phyloP scores from a whole-genome alignment of 2,113 vertebrate species.

The Gracilinanus agilis region DNA sequence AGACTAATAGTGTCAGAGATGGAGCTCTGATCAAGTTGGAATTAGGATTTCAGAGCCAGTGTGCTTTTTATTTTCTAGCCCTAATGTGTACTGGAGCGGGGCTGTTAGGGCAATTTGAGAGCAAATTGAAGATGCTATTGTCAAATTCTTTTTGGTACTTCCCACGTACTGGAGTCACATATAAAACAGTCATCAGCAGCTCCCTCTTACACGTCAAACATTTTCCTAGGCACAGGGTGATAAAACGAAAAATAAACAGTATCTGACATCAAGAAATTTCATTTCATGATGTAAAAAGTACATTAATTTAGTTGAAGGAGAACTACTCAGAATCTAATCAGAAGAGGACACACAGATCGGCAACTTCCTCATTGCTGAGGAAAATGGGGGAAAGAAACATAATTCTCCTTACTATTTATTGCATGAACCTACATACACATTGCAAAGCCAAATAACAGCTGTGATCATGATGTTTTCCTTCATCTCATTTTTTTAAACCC shows the following conservation, averaged over 20 bases:
- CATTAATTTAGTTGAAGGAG: neutral
- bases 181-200: neutral
- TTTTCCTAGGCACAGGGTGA: neutral
- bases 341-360: neutral
- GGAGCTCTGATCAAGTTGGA: neutral
- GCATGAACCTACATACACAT: neutral
- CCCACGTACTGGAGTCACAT: neutral
- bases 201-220: neutral
- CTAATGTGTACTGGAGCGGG: neutral
- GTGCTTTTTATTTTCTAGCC: neutral
- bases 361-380: neutral
- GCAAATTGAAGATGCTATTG: neutral
- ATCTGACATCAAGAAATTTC: neutral
- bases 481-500: neutral
- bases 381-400: neutral
- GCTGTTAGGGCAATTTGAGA: neutral
- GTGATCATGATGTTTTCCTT: neutral
- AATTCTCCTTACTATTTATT: neutral
- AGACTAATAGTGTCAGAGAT: neutral
- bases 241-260: neutral
- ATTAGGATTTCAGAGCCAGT: neutral
- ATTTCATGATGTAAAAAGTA: neutral
- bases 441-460: neutral
- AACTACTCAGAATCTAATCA: neutral
- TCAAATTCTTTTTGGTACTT: neutral